Base-by-base conservation (phyloP, 2,888 invertebrate species). In the Panzeria rudis region DNA sequence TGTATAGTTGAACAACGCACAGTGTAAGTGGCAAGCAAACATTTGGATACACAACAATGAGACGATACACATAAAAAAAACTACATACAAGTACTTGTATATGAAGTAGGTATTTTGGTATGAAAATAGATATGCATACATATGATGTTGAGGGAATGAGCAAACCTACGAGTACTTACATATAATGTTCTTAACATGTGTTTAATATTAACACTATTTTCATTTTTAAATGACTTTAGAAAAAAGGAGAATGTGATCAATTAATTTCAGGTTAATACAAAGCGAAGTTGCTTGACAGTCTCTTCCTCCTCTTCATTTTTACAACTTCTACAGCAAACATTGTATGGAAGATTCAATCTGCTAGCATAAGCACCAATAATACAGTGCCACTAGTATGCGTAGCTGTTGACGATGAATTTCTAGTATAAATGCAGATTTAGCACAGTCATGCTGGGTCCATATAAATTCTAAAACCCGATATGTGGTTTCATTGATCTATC, bases 11-110 rank as follows among this genome's bases (percentile, higher is more conserved):
- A 23, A 35, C 41, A 23, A 35, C 41, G 61, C 41, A 41, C 56
- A 29, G 54, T 15, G 20, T 4, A 11, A 52, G 20, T 62, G 29
- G 1, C 23, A 62, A 23, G 23, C 54, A 56, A 44, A 72, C 35
- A 50, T 25, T 11, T 62, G 50, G 32, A 38, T 32, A 25, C 56
- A 32, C 52, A 64, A 38, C 35, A 11, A 23, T 11, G 35, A 15
- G 52, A 17, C 29, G 13, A 69, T n/a, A 61, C 11, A 17, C 5
- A 56, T 32, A 69, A 66, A 47, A 41, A 68, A 59, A 44, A 56
- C 3, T n/a, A n/a, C 23, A 41, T 35, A 35, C 35, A 20, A 1
- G 1, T 59, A 15, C 6, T 13, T 4, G 52, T 29, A 17, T 50
- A 20, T n/a, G n/a, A 47, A 17, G n/a, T 20, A 20, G 2, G 17